These are phyloP conservation scores for Phengaris alcon DNA, from an alignment of 2,888 invertebrate species.

Conservation along the genomic window DNA sequence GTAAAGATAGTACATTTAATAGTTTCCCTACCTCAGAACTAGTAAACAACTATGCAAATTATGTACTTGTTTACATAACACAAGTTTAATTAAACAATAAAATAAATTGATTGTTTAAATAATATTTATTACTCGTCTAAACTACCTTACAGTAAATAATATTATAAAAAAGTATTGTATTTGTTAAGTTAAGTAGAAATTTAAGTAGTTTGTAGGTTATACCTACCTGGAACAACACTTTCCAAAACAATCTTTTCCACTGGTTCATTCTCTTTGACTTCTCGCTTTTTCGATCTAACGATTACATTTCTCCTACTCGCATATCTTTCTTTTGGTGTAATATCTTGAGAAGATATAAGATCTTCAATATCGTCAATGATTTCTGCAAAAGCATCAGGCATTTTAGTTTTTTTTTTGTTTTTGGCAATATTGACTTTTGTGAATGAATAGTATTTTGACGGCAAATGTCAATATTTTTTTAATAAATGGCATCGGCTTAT, in stretches of 20 bases:
- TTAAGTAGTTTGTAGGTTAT: slow-evolving; percentile 49
- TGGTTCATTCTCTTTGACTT: slow-evolving; percentile 51
- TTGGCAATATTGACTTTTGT: background rate
- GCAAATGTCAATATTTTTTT: background rate
- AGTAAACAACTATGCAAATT: too few relatives aligned
- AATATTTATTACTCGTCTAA: background rate
- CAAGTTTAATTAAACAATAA: background rate
- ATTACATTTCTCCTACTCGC: slow-evolving; percentile 84
- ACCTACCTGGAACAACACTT: slow-evolving; percentile 82
- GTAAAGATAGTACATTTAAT: too few relatives aligned
- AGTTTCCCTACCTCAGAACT: too few relatives aligned
- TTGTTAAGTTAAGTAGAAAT: background rate
- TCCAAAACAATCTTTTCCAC: slow-evolving; percentile 74
- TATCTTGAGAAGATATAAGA: slow-evolving; percentile 88
- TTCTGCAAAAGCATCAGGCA: slow-evolving; percentile 82
- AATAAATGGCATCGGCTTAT: too few relatives aligned
- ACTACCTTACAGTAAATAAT: background rate
- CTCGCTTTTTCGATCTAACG: slow-evolving; percentile 80
- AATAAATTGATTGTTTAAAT: background rate
- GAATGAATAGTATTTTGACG: background rate
- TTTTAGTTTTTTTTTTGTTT: slow-evolving; percentile 49
- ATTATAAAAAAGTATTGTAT: background rate
- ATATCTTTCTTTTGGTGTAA: slow-evolving; percentile 88
- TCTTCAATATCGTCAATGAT: slow-evolving; percentile 92
- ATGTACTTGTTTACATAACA: background rate